Conservation (phyloP, 2,888 invertebrate species). For the Neoscelio sp. region DNA sequence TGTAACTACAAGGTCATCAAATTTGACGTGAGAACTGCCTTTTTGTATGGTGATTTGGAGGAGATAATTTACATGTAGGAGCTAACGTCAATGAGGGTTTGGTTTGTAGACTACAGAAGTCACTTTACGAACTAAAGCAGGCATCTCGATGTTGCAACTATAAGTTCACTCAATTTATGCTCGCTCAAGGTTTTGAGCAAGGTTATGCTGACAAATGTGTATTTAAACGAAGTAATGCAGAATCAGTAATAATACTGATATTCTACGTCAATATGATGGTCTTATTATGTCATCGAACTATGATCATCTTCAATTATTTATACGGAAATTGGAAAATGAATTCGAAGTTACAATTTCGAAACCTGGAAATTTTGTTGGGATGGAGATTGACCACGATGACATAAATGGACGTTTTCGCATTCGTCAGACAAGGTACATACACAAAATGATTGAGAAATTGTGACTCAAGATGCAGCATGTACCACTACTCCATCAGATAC, state of each 20-base stretch:
- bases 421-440: conserved; percentile 15
- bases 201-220: conserved; percentile 28
- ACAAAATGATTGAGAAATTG: conserved; percentile 22
- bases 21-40: conserved; percentile 43
- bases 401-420: conserved; percentile 14
- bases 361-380: conserved; percentile 16
- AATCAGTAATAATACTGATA: neutral
- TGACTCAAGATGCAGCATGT: neutral
- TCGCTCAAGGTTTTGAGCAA: conserved; percentile 1
- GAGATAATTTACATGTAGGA: conserved; percentile 33
- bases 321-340: neutral
- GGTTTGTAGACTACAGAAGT: conserved; percentile 13
- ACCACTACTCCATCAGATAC: conserved; percentile 39
- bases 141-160: conserved; percentile 29
- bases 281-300: neutral
- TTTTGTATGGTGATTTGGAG: conserved; percentile 32
- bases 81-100: neutral
- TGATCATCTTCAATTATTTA: neutral
- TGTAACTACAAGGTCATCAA: conserved; percentile 22
- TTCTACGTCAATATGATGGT: conserved; percentile 16
- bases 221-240: neutral
- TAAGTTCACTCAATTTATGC: conserved; percentile 18
- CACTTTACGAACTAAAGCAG: conserved; percentile 25
- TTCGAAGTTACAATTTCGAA: conserved; percentile 11
- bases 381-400: conserved; percentile 18